A percentile compares a stretch with the other conserved stretches of the same genome.
Evolutionary conservation across 2,113 vertebrate genomes (phyloP).

Genomic region (Dipodomys spectabilis): DNA sequence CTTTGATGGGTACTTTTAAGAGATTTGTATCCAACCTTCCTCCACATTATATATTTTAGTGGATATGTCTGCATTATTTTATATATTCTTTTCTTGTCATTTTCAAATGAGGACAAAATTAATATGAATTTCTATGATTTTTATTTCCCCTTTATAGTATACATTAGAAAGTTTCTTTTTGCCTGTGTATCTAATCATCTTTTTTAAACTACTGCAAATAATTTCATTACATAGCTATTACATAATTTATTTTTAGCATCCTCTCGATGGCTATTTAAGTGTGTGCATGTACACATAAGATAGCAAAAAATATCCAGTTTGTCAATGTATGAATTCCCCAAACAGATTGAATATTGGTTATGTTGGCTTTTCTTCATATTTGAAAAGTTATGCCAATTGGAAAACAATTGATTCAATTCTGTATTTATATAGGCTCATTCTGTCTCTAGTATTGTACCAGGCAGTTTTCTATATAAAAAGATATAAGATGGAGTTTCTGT

Average conservation of each 20-base stretch:
- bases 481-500: not conserved
- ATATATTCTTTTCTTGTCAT: not conserved
- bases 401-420: conserved; percentile 7
- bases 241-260: conserved; percentile 1
- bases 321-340: not conserved
- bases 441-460: not conserved
- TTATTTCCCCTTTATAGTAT: not conserved
- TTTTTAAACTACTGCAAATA: not conserved
- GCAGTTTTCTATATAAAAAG: not conserved
- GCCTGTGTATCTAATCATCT: not conserved
- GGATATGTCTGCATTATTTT: not conserved
- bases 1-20: conserved; percentile 3
- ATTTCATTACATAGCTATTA: conserved; percentile 9
- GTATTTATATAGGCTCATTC: conserved; percentile 29
- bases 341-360: not conserved
- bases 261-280: not conserved
- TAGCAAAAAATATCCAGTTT: conserved; percentile 13
- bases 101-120: not conserved
- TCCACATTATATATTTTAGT: not conserved
- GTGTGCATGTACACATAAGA: too few relatives aligned
- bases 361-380: conserved; percentile 8
- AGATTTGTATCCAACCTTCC: not conserved
- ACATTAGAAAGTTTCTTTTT: conserved; percentile 5
- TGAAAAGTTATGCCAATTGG: not conserved
- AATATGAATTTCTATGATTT: not conserved